Conservation (phyloP, 2,888 invertebrate species). For the Rhopalosiphum nymphaeae region DNA sequence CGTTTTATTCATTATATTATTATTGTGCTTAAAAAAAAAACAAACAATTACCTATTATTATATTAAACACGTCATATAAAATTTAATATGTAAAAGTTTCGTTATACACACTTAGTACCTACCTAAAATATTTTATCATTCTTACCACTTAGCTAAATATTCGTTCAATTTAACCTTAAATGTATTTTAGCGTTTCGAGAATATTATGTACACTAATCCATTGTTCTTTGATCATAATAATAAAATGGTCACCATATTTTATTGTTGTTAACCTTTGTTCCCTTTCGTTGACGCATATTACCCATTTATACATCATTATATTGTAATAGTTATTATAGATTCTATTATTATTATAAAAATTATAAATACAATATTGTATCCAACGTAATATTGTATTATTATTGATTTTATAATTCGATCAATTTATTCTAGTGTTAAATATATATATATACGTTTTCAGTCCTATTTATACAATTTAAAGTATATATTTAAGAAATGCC, state of each 20-base stretch:
- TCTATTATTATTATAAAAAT: not conserved
- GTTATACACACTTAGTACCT: conserved; percentile 34
- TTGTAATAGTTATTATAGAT: not conserved
- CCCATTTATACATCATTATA: not conserved
- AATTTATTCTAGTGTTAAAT: not conserved
- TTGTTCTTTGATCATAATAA: not conserved
- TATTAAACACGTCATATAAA: not conserved
- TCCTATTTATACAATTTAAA: not conserved
- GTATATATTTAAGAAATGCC: not conserved
- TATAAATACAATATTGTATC: not conserved
- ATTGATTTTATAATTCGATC: not conserved
- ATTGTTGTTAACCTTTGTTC: not conserved
- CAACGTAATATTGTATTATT: not conserved
- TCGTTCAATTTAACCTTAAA: conserved; percentile 11
- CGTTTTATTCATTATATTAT: not conserved
- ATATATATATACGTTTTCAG: not conserved
- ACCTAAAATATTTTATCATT: conserved; percentile 22
- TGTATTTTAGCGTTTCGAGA: conserved; percentile 37
- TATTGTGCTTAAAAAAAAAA: conserved; percentile 1
- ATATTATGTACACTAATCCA: not conserved
- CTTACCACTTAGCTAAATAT: not conserved
- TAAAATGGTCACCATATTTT: not conserved
- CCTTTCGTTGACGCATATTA: not conserved
- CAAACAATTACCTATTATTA: not conserved
- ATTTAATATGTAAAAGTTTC: not conserved